phyloP scores from a whole-genome alignment of 2,113 vertebrate species.

The Motacilla alba region DNA sequence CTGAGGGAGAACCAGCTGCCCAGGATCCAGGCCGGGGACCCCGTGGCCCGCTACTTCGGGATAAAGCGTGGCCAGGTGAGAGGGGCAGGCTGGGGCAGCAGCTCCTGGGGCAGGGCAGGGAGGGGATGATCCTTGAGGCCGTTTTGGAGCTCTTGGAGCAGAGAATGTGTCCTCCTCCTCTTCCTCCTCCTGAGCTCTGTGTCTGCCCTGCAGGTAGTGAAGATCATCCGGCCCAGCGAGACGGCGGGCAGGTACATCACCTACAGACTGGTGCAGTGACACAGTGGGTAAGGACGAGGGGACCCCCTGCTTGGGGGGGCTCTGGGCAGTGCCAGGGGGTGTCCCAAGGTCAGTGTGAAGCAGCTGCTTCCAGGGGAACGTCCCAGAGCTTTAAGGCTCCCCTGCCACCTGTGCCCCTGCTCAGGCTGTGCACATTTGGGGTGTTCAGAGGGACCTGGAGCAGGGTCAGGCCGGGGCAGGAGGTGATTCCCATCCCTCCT shows the following conservation, averaged over 20 bases:
- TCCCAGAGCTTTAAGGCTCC: not conserved
- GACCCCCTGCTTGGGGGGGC: not conserved
- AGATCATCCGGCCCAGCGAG: slow-evolving; percentile 96
- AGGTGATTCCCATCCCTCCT: not conserved
- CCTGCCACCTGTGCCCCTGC: not conserved
- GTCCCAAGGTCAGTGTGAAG: no score
- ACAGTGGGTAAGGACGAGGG: not conserved
- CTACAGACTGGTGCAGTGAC: slow-evolving; percentile 92
- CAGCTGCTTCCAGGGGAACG: not conserved
- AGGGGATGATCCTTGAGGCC: rapidly evolving
- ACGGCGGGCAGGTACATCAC: slow-evolving; percentile 96
- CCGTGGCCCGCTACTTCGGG: slow-evolving; percentile 95
- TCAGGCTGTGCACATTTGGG: not conserved
- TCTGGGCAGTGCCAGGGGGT: not conserved
- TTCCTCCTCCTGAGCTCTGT: not conserved
- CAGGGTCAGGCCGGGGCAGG: not conserved
- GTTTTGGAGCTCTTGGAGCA: not conserved
- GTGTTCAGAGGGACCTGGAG: not conserved
- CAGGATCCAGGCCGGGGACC: slow-evolving; percentile 94
- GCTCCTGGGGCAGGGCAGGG: not conserved
- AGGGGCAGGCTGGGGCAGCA: rapidly evolving
- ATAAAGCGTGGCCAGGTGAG: slow-evolving; percentile 96
- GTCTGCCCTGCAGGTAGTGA: slow-evolving; percentile 81
- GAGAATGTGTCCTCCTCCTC: not conserved
- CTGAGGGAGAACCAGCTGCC: slow-evolving; percentile 95